Base-by-base conservation (phyloP, 2,888 invertebrate genomes). In the Torymus tubicola region DNA sequence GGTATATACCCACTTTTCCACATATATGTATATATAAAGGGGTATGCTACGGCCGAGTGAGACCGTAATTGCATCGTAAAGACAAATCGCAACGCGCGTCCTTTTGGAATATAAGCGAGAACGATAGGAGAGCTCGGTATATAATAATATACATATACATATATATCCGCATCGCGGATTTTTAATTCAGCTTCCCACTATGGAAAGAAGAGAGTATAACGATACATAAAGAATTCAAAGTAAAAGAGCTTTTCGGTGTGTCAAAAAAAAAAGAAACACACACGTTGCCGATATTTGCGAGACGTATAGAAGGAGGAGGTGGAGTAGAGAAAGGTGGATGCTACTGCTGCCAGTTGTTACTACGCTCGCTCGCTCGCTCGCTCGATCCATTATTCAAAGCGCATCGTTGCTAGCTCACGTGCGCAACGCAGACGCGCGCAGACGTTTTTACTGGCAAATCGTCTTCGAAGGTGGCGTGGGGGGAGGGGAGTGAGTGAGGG, bases 61-160 rank as follows among this genome's bases (percentile, higher is more conserved):
- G 78, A 83, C 79, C 82, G 84, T 82, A 85, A 85, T 84, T 82
- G 83, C 78, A 83, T 85, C 85, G 83, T 86, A 85, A 87, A 86
- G 84, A 82, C 74, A 84, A 85, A 84, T 84, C 82, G 83, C 72
- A 81, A 82, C 81, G 21, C 18, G 55, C 13, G 60, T 16, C 58
- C 52, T 57, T 57, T 69, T 16, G 78, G 58, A 70, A 57, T 58
- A 58, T 65, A 60, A 64, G 21, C 61, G 24, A 2, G 14, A 5
- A 1, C 5, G 16, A 10, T 13, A 18, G 18, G 53, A 21, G 14
- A 60, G 52, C n/a, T n/a, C 50, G 71, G 18, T 18, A 10, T 11
- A 3, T 13, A 31, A 31, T 5, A 5, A 31, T 31, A 31, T n/a
- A n/a, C n/a, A n/a, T n/a, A n/a, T n/a, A n/a, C n/a, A n/a, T n/a